Evolutionary conservation across 1,140 invertebrate species (phyloP), one percentile per base, ranked within the genome.

Genomic region (Akabosia matsudoensis): DNA sequence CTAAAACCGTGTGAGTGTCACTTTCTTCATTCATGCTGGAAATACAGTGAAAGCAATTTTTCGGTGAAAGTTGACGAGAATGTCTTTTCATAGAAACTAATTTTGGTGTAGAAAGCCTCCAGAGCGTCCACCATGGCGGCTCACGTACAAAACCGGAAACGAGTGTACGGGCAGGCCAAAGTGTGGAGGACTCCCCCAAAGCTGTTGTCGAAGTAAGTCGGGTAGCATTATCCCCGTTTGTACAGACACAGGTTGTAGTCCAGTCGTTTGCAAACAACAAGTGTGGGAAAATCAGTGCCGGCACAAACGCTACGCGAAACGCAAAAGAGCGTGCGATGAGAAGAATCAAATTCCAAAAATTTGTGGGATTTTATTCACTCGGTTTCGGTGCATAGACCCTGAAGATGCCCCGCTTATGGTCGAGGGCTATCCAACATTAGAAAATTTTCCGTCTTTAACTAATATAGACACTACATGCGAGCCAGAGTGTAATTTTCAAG

Each of bases 111-210:
- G 61, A 30, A 67, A 28, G 28, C 61, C 30, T 28, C 61, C 24
- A n/a, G 61, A 67, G 31, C 24, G 61, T 10, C 61, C 61, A 30
- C 61, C 61, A 2, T 67, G 61, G 61, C 61, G 61, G 28, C 61
- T 67, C 31, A 30, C 61, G 31, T 67, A 67, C 61, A 67, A 67
- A 67, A 10, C n/a, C 1, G 61, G 61, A 7, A 30, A 67, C 30
- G 61, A 67, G 22, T 67, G 61, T n/a, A 30, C 31, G 13, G 37
- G 37, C n/a, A n/a, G n/a, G n/a, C n/a, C n/a, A n/a, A n/a, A n/a
- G n/a, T n/a, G n/a, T n/a, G n/a, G n/a, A n/a, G n/a, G n/a, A n/a
- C n/a, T n/a, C n/a, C n/a, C n/a, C n/a, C n/a, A n/a, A n/a, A n/a
- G n/a, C n/a, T 45, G 7, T 45, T 45, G 37, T 45, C 7, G 37